Evolutionary conservation across 2,888 invertebrate genomes (phyloP).

Genomic region (Cryptocephalus moraei): DNA sequence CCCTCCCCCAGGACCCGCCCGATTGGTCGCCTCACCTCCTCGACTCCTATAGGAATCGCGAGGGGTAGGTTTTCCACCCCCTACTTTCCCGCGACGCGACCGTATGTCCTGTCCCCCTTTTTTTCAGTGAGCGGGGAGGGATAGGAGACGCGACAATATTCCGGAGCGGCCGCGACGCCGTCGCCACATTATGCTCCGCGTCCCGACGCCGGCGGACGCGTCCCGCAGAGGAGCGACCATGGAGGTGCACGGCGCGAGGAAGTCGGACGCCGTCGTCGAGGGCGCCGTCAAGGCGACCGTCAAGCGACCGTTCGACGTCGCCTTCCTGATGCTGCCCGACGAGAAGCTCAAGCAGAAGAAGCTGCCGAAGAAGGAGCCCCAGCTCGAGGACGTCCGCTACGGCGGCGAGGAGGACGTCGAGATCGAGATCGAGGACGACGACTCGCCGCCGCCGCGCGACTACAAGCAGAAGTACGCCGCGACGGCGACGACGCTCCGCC

Average conservation of each 20-base stretch:
- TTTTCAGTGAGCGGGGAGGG: neutral
- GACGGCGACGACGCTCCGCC: slow-evolving; percentile 32
- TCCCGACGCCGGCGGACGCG: neutral
- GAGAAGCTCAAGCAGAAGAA: slow-evolving; percentile 53
- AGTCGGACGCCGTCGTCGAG: slow-evolving; percentile 41
- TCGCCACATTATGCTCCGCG: slow-evolving; percentile 35
- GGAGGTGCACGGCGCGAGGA: slow-evolving; percentile 45
- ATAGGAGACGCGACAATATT: slow-evolving; percentile 35
- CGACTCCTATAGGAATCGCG: slow-evolving; percentile 39
- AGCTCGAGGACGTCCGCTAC: slow-evolving; percentile 16
- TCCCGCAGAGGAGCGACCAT: slow-evolving; percentile 30
- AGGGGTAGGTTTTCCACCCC: slow-evolving; percentile 21
- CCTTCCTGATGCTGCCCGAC: slow-evolving; percentile 81
- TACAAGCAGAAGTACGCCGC: slow-evolving; percentile 5
- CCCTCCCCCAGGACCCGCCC: slow-evolving; percentile 30
- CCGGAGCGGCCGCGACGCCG: slow-evolving; percentile 34
- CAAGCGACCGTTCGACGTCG: slow-evolving; percentile 83
- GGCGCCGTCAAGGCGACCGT: slow-evolving; percentile 29
- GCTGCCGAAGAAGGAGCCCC: slow-evolving; percentile 34
- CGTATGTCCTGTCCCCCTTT: slow-evolving; percentile 12
- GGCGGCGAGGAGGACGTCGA: slow-evolving; percentile 32
- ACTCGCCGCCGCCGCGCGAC: slow-evolving; percentile 18
- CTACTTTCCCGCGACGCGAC: slow-evolving; percentile 6
- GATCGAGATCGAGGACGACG: slow-evolving; percentile 29
- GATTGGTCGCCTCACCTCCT: slow-evolving; percentile 39